These are phyloP conservation scores for Paraplagusia blochii DNA, from an alignment of 2,113 vertebrate species.

Conservation along the genomic window DNA sequence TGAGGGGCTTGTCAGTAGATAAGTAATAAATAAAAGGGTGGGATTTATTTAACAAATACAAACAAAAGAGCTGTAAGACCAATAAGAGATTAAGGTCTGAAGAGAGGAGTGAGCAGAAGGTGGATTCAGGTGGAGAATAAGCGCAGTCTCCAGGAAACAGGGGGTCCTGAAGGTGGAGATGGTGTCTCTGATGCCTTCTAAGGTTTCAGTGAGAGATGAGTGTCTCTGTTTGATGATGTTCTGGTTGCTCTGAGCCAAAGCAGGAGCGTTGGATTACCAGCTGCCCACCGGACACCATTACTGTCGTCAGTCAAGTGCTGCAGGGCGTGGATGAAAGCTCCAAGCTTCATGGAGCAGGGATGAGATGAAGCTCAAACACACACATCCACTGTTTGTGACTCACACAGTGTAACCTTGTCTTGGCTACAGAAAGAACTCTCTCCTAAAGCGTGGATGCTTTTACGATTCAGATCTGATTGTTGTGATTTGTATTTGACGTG, in stretches of 20 bases:
- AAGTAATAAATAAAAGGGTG: slow-evolving; percentile 30
- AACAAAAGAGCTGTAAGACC: slow-evolving; percentile 19
- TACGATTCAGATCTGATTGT: too few species aligned
- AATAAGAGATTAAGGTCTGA: slow-evolving; percentile 16
- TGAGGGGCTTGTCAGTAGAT: not conserved
- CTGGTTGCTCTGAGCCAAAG: slow-evolving; percentile 40
- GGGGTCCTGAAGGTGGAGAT: slow-evolving; percentile 32
- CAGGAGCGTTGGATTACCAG: slow-evolving; percentile 63
- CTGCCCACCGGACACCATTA: slow-evolving; percentile 64
- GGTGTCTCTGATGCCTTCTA: slow-evolving; percentile 62
- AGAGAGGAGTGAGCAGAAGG: slow-evolving; percentile 26
- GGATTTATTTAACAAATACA: slow-evolving; percentile 23
- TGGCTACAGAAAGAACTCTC: not conserved
- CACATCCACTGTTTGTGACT: slow-evolving; percentile 2
- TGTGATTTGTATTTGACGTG: too few species aligned
- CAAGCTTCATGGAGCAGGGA: slow-evolving; percentile 19
- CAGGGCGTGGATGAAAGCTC: slow-evolving; percentile 64
- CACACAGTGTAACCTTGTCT: not conserved
- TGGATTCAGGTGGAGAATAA: slow-evolving; percentile 16
- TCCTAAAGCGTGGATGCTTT: too few species aligned
- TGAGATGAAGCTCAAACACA: slow-evolving; percentile 25
- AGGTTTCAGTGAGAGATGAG: slow-evolving; percentile 52
- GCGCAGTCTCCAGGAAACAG: slow-evolving; percentile 36
- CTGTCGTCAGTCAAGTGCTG: slow-evolving; percentile 53
- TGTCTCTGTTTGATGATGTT: slow-evolving; percentile 61